Evolutionary conservation across 2,888 invertebrate species (phyloP), one percentile per base, ranked within the genome.

Genomic region (Drosophila falleni): DNA sequence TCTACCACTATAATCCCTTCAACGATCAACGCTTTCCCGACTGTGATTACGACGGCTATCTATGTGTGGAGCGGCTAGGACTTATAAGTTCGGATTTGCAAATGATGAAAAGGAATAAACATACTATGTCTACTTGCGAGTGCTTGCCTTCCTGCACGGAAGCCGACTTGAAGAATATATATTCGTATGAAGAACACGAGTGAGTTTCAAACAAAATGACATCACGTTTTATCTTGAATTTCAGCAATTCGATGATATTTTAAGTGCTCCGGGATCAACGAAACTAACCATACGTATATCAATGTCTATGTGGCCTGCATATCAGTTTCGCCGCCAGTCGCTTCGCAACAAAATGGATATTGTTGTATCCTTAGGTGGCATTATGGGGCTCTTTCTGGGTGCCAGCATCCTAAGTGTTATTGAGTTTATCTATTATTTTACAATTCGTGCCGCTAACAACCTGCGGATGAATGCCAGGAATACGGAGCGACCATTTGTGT

Each of bases 131-230:
- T 4, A 73, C 75, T 0, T 96, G 96, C 78, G 92, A 94, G 65
- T 96, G 96, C 81, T 88, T 95, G 59, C 95, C 96, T 0, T 95
- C 96, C 15, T 96, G 96, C 86, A 94, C 94, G 2, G 96, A 96
- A 91, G 94, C 94, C 2, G 96, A 96, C 78, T 93, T 95, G 56
- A 93, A 94, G 16, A 90, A 94, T 11, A 77, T 91, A 16, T 89
- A 81, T 37, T 41, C 41, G 2, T 50, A 8, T 5, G 80, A 82
- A 15, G 80, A 86, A 10, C 55, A 0, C 4, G n/a, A 26, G 46
- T 46, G 5, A 46, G 44, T 35, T 29, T 5, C 10, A 15, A 5
- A 5, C 1, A 5, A 70, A 15, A 54, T 63, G 0, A 54, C 56
- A 80, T 87, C 11, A 9, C 10, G 16, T 33, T 11, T 13, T 13